phyloP scores from a whole-genome alignment of 2,113 vertebrate species.

The Herpailurus yagouaroundi region DNA sequence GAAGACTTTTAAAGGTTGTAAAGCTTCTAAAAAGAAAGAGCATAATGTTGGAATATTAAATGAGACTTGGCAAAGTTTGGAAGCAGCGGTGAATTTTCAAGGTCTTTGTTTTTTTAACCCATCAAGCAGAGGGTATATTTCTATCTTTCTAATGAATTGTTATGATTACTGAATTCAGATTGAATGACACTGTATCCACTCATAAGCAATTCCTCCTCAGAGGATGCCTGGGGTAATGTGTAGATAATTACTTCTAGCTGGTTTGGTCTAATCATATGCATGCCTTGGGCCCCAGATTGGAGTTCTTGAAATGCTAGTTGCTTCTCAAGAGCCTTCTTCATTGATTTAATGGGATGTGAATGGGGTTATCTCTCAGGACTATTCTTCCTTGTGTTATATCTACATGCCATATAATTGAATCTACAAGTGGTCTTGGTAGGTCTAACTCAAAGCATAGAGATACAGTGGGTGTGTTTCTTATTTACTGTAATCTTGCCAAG shows the following conservation, averaged over 20 bases:
- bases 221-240: constrained; percentile 46
- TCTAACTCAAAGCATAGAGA: constrained; percentile 27
- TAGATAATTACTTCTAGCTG: constrained; percentile 62
- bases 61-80: neutral
- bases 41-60: neutral
- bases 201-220: constrained; percentile 15
- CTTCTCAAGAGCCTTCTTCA: constrained; percentile 50
- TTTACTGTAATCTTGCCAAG: neutral
- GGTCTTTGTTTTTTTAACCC: neutral
- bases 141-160: constrained; percentile 60
- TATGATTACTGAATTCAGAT: constrained; percentile 56
- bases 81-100: neutral
- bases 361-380: constrained; percentile 1
- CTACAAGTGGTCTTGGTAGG: constrained; percentile 14
- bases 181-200: constrained; percentile 41
- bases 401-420: constrained; percentile 36
- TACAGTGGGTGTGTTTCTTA: neutral
- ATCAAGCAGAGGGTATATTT: constrained; percentile 1
- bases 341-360: constrained; percentile 45
- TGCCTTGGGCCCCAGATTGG: neutral
- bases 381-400: neutral
- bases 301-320: constrained; percentile 43
- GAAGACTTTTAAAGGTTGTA: neutral
- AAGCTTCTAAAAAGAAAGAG: neutral
- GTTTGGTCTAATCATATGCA: constrained; percentile 18